Evolutionary conservation across 2,888 invertebrate species (phyloP), one percentile per base, ranked within the genome.

Genomic region (Agelastica alni): DNA sequence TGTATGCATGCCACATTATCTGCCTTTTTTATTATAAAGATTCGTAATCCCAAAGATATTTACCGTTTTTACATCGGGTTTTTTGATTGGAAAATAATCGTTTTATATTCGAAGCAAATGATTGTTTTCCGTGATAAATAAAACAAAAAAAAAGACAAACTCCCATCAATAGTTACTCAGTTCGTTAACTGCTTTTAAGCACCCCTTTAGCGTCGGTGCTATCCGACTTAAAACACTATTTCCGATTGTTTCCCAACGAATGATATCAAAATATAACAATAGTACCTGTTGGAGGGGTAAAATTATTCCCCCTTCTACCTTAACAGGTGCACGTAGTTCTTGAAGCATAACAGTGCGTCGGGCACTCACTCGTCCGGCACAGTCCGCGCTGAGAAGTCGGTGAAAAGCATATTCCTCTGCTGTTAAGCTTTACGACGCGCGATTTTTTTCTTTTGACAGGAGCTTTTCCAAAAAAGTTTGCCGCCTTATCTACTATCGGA

Each of bases 351-450:
- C 77, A 76, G 72, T 66, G 70, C 70, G 70, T 65, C 71, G 71
- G 70, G 72, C 76, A 76, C 72, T 77, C 76, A 77, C 75, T 77
- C 75, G 76, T 74, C 76, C 77, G 77, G 75, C 75, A 76, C 75
- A 77, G 75, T 76, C 75, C 73, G 70, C 70, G 70, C 71, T 69
- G 72, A 73, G 72, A 72, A 72, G 67, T 69, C 65, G 59, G 61
- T 58, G 65, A 61, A 67, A 61, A 62, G 67, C 68, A 67, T 69
- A 66, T 63, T 69, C 55, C 56, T 56, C 58, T 36, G 37, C n/a
- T n/a, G n/a, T n/a, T 52, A 51, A 49, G 44, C 43, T 53, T 57
- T 39, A 58, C 53, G 28, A n/a, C 63, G 67, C 68, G 69, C 66
- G 67, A 62, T 61, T 62, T 57, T 59, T 59, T 59, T 58, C 34